Conservation (phyloP, 2,888 invertebrate species). For the Polyommatus icarus region DNA sequence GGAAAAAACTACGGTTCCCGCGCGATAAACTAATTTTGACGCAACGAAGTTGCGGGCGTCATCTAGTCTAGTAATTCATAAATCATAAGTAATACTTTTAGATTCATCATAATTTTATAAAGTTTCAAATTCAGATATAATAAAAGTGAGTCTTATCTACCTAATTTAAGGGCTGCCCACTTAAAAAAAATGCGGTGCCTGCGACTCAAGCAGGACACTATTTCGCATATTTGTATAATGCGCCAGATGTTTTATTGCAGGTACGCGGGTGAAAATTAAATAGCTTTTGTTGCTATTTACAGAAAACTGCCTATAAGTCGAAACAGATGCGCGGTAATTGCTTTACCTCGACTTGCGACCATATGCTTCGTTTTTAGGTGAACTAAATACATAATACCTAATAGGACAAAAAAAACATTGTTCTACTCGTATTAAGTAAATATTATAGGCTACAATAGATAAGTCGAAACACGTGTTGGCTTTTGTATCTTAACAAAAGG, state of each 20-base stretch:
- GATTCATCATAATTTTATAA: too few species aligned
- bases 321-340: slow-evolving; percentile 35
- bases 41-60: too few species aligned
- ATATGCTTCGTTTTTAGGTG: neutral
- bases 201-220: neutral
- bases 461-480: neutral
- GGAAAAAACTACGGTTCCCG: too few species aligned
- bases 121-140: too few species aligned
- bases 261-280: slow-evolving; percentile 17
- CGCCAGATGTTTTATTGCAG: slow-evolving; percentile 29
- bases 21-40: too few species aligned
- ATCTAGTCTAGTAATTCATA: too few species aligned
- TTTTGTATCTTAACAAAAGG: neutral
- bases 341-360: neutral
- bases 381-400: neutral
- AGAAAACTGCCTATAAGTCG: slow-evolving; percentile 33
- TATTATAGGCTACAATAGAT: neutral
- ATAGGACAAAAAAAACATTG: neutral
- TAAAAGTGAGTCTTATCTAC: too few species aligned
- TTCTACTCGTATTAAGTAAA: too few species aligned
- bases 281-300: slow-evolving; percentile 20
- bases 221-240: slow-evolving; percentile 16
- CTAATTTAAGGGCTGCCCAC: neutral
- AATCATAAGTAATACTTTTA: too few species aligned
- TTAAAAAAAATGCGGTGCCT: neutral